A percentile compares a stretch with the other conserved stretches of the same genome.
Evolutionary conservation across 1,140 invertebrate genomes (phyloP).

Genomic region (Branchinecta lynchi): DNA sequence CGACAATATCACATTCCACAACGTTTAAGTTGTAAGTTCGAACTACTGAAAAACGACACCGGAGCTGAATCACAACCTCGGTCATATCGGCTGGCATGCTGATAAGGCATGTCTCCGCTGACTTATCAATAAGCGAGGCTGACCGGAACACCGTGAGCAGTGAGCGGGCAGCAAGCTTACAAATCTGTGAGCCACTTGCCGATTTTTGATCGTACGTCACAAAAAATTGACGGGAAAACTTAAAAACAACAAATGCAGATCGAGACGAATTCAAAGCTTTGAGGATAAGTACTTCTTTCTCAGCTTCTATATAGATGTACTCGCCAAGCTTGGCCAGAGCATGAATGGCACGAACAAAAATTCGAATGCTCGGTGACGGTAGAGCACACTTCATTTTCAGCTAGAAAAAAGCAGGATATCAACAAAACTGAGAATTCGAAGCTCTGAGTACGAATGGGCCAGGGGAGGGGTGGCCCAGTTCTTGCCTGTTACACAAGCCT

Average conservation of each 20-base stretch:
- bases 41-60: slow-evolving; percentile 10
- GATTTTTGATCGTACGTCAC: slow-evolving; percentile 12
- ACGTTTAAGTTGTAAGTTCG: neutral
- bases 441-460: too few relatives aligned
- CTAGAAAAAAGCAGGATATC: neutral
- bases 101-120: slow-evolving; percentile 11
- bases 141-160: slow-evolving; percentile 13
- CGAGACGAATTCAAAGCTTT: slow-evolving; percentile 14
- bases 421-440: neutral
- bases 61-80: slow-evolving; percentile 10
- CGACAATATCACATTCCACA: slow-evolving; percentile 12
- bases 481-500: too few relatives aligned
- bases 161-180: neutral
- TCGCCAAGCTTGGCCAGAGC: slow-evolving; percentile 16
- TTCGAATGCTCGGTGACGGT: neutral
- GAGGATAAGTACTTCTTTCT: slow-evolving; percentile 12
- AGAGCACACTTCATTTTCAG: slow-evolving; percentile 3
- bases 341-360: slow-evolving; percentile 14
- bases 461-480: too few relatives aligned
- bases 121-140: slow-evolving; percentile 7
- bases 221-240: slow-evolving; percentile 10
- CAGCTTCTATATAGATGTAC: slow-evolving; percentile 13
- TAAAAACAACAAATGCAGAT: slow-evolving; percentile 14
- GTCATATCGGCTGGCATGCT: neutral
- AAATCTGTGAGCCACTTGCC: neutral